These are phyloP conservation scores for Lottia scabra DNA, from an alignment of 2,888 invertebrate species.

Conservation along the genomic window DNA sequence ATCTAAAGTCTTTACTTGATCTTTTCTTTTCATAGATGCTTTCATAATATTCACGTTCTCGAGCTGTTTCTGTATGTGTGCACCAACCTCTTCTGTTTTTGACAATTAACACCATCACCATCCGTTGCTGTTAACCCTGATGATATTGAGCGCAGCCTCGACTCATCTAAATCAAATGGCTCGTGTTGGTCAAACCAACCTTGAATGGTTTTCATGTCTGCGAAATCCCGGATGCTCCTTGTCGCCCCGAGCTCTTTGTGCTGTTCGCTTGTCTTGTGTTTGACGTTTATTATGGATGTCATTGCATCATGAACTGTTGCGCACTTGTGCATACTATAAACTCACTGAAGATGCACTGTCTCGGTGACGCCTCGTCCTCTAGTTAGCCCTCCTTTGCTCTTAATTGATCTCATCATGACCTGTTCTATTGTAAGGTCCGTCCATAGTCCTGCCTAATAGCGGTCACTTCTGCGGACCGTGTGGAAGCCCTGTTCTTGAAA, in stretches of 20 bases:
- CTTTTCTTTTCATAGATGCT: not conserved
- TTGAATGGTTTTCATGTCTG: not conserved
- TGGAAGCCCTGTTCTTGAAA: no score
- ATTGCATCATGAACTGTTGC: not conserved
- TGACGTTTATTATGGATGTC: not conserved
- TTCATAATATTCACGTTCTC: not conserved
- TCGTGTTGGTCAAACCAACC: not conserved
- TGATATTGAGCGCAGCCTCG: not conserved
- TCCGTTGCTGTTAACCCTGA: not conserved
- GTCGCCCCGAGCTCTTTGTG: no score
- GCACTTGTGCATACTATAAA: not conserved
- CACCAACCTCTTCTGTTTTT: not conserved
- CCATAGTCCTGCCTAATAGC: no score
- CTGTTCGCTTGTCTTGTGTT: not conserved
- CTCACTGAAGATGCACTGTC: not conserved
- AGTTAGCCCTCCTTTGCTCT: not conserved
- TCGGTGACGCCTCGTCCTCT: not conserved
- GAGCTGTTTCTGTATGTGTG: not conserved
- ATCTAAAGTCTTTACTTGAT: no score
- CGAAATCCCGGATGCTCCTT: no score
- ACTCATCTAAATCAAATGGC: not conserved
- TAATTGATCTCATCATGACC: not conserved
- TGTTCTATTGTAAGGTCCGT: no score
- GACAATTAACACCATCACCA: not conserved
- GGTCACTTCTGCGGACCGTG: no score